Conservation (phyloP, 2,797 vertebrate genomes). For the Brachymystax lenok region DNA sequence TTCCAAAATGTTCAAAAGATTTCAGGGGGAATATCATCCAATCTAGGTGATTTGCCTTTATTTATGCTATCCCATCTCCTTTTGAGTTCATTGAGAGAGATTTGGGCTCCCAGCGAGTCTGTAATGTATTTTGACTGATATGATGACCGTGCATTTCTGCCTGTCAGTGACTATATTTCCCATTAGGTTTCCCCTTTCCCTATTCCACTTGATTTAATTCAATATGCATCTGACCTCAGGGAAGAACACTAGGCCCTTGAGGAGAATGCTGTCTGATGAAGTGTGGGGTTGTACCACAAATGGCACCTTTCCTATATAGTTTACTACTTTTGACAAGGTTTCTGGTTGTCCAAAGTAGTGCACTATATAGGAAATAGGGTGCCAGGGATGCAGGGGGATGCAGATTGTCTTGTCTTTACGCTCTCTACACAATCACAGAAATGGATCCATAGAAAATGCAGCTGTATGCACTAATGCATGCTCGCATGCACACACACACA, state of each 20-base stretch:
- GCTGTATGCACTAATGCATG: background rate
- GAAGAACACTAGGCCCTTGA: slow-evolving; percentile 56
- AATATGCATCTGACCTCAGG: slow-evolving; percentile 61
- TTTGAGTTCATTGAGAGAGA: no score
- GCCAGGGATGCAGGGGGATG: background rate
- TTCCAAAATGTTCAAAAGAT: no score
- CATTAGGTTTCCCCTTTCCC: slow-evolving; percentile 50
- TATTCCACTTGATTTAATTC: slow-evolving; percentile 65
- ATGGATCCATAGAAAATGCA: background rate
- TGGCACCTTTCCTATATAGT: background rate
- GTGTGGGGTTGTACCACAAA: background rate
- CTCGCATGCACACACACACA: background rate
- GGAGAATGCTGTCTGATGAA: slow-evolving; percentile 33
- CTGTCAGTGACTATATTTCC: slow-evolving; percentile 55
- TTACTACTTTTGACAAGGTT: background rate
- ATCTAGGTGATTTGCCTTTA: no score
- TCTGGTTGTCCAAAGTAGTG: background rate
- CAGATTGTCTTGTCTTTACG: background rate
- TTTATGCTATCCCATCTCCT: no score
- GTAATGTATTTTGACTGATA: slow-evolving; percentile 16
- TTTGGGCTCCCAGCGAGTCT: no score
- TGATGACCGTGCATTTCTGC: slow-evolving; percentile 46
- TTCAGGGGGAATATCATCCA: no score
- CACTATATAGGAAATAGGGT: background rate
- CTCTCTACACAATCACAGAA: background rate